A percentile compares a stretch with the other conserved stretches of the same genome.
phyloP scores from a whole-genome alignment of 2,797 vertebrate species.

The Adelosebastes latens region DNA sequence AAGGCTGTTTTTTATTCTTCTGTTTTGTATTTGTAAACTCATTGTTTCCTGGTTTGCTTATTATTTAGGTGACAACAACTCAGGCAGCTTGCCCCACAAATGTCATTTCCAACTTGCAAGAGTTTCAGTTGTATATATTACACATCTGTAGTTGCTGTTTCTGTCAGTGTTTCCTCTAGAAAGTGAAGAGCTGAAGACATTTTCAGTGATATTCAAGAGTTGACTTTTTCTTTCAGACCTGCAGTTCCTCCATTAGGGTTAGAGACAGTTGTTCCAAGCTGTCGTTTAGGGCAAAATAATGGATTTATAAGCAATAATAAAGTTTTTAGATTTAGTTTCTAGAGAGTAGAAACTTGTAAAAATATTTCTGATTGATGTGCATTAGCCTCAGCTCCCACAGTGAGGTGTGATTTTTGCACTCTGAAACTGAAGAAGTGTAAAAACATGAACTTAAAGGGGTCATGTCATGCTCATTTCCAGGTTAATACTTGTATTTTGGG shows the following conservation, averaged over 20 bases:
- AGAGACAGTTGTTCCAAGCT: background rate
- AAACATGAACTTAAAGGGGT: background rate
- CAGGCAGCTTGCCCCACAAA: background rate
- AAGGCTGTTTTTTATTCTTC: background rate
- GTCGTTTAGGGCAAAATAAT: background rate
- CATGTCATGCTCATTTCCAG: too few relatives aligned
- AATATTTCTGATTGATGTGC: background rate
- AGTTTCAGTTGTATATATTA: background rate
- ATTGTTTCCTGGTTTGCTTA: background rate
- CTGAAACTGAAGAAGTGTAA: background rate
- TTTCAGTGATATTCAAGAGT: background rate
- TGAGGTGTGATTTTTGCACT: slow-evolving; percentile 1
- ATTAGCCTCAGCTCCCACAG: background rate
- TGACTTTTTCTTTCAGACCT: background rate
- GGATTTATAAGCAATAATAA: background rate
- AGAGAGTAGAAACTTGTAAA: too few relatives aligned
- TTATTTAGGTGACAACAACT: background rate
- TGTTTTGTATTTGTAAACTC: background rate
- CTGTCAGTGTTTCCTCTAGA: background rate
- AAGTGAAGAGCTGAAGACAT: background rate
- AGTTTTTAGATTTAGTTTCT: too few relatives aligned
- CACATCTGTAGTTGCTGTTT: background rate
- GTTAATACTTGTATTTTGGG: too few relatives aligned
- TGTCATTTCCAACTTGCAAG: background rate
- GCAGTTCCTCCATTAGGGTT: background rate